Conservation (phyloP, 2,113 vertebrate species). For the Isurus oxyrinchus region DNA sequence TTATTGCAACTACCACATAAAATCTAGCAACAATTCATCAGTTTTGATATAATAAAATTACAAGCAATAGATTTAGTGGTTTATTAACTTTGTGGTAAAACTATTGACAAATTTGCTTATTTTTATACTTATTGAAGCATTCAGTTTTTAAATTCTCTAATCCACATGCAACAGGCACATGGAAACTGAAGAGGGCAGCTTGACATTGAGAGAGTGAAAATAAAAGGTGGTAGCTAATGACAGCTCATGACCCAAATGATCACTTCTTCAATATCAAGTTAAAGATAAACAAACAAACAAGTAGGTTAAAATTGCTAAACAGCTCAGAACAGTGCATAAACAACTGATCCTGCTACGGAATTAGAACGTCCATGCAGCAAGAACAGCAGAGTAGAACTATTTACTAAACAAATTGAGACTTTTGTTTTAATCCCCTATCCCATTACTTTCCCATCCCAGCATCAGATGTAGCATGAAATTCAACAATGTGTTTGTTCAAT, state of each 20-base stretch:
- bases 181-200: not conserved
- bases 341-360: too few relatives aligned
- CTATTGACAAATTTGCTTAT: not conserved
- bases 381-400: not conserved
- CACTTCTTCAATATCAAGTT: not conserved
- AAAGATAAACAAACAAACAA: not conserved
- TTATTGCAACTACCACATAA: not conserved
- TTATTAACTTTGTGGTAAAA: not conserved
- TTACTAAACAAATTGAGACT: not conserved
- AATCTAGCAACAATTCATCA: not conserved
- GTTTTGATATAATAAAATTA: not conserved
- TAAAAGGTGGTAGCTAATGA: not conserved
- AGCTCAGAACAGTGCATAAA: not conserved
- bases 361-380: constrained; percentile 35
- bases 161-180: not conserved
- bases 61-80: not conserved
- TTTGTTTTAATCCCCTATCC: not conserved
- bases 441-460: not conserved
- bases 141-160: not conserved
- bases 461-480: not conserved
- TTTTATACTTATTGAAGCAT: not conserved
- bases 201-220: not conserved
- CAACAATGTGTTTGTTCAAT: not conserved
- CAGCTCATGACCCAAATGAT: not conserved
- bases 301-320: not conserved